Percentiles rank a stretch among this genome's conserved stretches.
Evolutionary conservation across 1,140 invertebrate genomes (phyloP).

Genomic region (Halyomorpha halys): DNA sequence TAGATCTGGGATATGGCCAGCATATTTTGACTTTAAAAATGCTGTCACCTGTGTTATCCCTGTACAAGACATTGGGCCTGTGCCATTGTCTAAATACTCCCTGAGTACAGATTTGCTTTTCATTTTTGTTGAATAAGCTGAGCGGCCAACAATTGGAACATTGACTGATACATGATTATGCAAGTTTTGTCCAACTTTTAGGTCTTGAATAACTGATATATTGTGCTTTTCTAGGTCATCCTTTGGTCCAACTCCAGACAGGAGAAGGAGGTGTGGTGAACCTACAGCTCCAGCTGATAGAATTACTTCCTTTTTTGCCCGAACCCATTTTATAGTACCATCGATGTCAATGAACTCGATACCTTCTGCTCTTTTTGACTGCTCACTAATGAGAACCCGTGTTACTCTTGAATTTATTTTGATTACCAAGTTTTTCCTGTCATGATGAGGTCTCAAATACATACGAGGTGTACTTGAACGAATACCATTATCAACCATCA

Average conservation of each 20-base stretch:
- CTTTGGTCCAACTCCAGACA: conserved; percentile 57
- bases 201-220: conserved; percentile 40
- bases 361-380: conserved; percentile 43
- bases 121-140: conserved; percentile 35
- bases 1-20: conserved; percentile 34
- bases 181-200: conserved; percentile 48
- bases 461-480: conserved; percentile 40
- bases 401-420: conserved; percentile 57
- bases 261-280: conserved; percentile 59
- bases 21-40: conserved; percentile 32
- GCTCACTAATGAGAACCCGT: conserved; percentile 56
- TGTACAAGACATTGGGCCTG: conserved; percentile 39
- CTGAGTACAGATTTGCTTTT: conserved; percentile 36
- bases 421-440: conserved; percentile 53
- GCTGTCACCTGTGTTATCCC: conserved; percentile 39
- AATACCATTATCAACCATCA: conserved; percentile 31
- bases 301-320: conserved; percentile 49
- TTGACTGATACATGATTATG: conserved; percentile 43
- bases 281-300: conserved; percentile 59
- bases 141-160: conserved; percentile 23
- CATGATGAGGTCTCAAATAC: conserved; percentile 43
- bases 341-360: conserved; percentile 46
- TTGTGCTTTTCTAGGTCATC: conserved; percentile 42
- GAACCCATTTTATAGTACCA: conserved; percentile 26
- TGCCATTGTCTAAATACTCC: conserved; percentile 36